A percentile compares a stretch with the other conserved stretches of the same genome.
These are phyloP conservation scores for Protosalanx chinensis DNA, from an alignment of 2,797 vertebrate species.

Conservation along the genomic window DNA sequence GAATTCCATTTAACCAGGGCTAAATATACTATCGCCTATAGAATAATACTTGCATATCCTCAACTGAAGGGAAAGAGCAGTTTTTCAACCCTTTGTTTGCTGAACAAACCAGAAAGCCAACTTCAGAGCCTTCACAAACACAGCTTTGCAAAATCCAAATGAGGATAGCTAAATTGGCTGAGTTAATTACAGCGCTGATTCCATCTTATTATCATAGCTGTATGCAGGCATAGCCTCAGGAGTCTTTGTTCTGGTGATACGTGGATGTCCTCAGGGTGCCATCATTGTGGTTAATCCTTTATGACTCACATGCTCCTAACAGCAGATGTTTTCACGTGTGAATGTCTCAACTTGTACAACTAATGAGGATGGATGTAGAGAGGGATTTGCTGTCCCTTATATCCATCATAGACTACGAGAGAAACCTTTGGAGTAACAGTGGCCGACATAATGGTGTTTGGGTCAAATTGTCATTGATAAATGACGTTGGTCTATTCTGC, in stretches of 20 bases:
- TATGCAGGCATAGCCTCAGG: slow-evolving; percentile 17
- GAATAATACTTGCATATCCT: neutral
- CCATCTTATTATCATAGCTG: slow-evolving; percentile 31
- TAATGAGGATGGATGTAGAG: neutral
- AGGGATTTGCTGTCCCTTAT: slow-evolving; percentile 12
- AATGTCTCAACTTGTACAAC: neutral
- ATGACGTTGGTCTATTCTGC: slow-evolving; percentile 38
- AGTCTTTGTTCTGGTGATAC: slow-evolving; percentile 32
- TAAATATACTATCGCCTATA: slow-evolving; percentile 32
- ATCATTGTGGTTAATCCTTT: slow-evolving; percentile 39
- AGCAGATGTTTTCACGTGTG: slow-evolving; percentile 23
- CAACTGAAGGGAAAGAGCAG: no score
- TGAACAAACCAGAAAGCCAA: slow-evolving; percentile 33
- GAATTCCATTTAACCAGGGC: slow-evolving; percentile 33
- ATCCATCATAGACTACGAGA: slow-evolving; percentile 36
- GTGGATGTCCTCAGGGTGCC: slow-evolving; percentile 24
- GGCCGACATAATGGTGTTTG: slow-evolving; percentile 36
- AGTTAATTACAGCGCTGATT: slow-evolving; percentile 26
- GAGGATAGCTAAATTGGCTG: slow-evolving; percentile 35
- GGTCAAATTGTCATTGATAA: slow-evolving; percentile 57
- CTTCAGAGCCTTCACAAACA: slow-evolving; percentile 26
- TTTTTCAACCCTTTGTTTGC: neutral
- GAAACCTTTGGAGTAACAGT: slow-evolving; percentile 6
- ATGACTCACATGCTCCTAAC: slow-evolving; percentile 40
- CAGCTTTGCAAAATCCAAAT: slow-evolving; percentile 33